A percentile compares a stretch with the other conserved stretches of the same genome.
Conservation (phyloP, 2,113 vertebrate genomes). For the Vombatus ursinus region DNA sequence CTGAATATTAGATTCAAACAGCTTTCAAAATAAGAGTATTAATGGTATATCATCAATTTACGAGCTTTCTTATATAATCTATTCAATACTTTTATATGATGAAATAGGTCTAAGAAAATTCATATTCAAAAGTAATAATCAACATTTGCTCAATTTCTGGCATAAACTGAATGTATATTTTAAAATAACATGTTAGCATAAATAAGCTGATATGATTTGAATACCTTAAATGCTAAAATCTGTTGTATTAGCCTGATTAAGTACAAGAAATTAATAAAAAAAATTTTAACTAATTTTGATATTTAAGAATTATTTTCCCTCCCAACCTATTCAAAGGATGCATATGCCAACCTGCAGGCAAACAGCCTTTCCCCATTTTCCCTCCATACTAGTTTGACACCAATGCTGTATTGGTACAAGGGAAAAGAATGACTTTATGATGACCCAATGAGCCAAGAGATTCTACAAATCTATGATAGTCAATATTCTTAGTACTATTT, state of each 20-base stretch:
- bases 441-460: not conserved
- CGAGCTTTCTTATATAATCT: conserved; percentile 30
- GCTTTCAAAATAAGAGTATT: conserved; percentile 40
- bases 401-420: not conserved
- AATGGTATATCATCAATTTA: conserved; percentile 29
- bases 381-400: not conserved
- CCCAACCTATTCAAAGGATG: conserved; percentile 35
- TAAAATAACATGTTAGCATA: conserved; percentile 35
- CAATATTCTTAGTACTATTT: conserved; percentile 23
- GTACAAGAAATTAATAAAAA: conserved; percentile 39
- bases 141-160: conserved; percentile 24
- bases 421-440: not conserved
- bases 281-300: conserved; percentile 30
- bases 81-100: conserved; percentile 45
- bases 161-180: conserved; percentile 46
- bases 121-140: conserved; percentile 40
- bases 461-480: not conserved
- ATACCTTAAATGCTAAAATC: conserved; percentile 41
- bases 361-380: not conserved
- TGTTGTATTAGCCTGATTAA: conserved; percentile 42
- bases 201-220: conserved; percentile 40
- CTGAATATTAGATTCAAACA: conserved; percentile 52
- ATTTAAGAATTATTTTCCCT: conserved; percentile 28
- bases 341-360: not conserved
- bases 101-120: conserved; percentile 30